phyloP scores from a whole-genome alignment of 2,888 invertebrate genomes.

The Dioctria linearis region DNA sequence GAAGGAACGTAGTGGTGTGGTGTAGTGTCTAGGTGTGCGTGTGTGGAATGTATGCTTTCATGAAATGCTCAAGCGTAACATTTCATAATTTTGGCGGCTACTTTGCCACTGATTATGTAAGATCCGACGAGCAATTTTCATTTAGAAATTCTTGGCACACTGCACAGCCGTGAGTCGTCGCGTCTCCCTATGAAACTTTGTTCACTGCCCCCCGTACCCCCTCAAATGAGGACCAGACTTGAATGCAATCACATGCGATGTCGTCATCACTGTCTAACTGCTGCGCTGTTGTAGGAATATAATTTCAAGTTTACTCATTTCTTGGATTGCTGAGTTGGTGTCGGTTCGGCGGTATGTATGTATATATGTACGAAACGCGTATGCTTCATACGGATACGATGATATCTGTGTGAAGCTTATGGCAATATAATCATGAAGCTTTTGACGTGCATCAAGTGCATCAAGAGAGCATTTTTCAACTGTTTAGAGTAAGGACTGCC shows the following conservation, averaged over 20 bases:
- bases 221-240: not conserved
- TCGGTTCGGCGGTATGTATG: too few species aligned
- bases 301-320: not conserved
- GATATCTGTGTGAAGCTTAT: too few species aligned
- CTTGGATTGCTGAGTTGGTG: not conserved
- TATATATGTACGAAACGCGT: too few species aligned
- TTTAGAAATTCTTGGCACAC: conserved; percentile 49
- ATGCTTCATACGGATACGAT: too few species aligned
- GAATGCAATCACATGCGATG: conserved; percentile 37
- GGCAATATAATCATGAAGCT: too few species aligned
- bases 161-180: not conserved
- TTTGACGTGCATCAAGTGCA: too few species aligned
- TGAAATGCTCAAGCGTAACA: conserved; percentile 29
- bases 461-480: too few species aligned
- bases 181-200: conserved; percentile 30
- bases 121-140: conserved; percentile 12
- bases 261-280: conserved; percentile 27
- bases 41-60: not conserved
- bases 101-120: conserved; percentile 17
- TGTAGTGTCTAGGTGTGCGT: too few species aligned
- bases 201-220: not conserved
- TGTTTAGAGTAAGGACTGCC: too few species aligned
- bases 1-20: too few species aligned
- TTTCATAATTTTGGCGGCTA: conserved; percentile 47
- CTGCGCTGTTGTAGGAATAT: not conserved